These are phyloP conservation scores for Glareola pratincola DNA, from an alignment of 2,113 vertebrate genomes.

Conservation along the genomic window DNA sequence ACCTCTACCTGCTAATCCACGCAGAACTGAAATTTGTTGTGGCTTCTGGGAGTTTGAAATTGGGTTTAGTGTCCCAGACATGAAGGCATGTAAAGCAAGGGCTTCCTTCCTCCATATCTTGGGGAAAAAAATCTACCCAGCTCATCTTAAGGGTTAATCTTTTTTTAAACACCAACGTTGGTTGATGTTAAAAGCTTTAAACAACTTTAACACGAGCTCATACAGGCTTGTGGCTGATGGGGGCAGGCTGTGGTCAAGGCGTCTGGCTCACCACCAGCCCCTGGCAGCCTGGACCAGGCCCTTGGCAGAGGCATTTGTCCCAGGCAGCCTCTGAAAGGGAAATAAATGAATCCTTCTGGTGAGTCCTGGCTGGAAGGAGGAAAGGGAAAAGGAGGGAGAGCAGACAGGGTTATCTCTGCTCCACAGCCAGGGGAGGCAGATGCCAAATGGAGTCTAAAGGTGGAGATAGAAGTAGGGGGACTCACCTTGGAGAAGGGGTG, in stretches of 20 bases:
- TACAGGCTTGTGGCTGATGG: background rate
- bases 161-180: background rate
- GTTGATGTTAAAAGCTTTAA: background rate
- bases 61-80: background rate
- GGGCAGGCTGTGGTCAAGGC: background rate
- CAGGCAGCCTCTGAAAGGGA: background rate
- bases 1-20: background rate
- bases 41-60: background rate
- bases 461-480: background rate
- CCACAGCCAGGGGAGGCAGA: rapidly evolving
- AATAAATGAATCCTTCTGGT: background rate
- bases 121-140: background rate
- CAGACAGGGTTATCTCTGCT: background rate
- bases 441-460: background rate
- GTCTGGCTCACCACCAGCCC: background rate
- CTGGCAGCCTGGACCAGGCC: background rate
- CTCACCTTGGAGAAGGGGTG: background rate
- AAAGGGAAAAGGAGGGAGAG: background rate
- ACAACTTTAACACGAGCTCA: background rate
- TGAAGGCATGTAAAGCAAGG: background rate
- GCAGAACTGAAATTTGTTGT: background rate
- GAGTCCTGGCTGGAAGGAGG: background rate
- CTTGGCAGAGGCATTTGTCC: background rate
- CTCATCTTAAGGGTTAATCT: background rate
- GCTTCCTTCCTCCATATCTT: background rate